Evolutionary conservation across 1,140 invertebrate species (phyloP).

Genomic region (Eciton burchellii): DNA sequence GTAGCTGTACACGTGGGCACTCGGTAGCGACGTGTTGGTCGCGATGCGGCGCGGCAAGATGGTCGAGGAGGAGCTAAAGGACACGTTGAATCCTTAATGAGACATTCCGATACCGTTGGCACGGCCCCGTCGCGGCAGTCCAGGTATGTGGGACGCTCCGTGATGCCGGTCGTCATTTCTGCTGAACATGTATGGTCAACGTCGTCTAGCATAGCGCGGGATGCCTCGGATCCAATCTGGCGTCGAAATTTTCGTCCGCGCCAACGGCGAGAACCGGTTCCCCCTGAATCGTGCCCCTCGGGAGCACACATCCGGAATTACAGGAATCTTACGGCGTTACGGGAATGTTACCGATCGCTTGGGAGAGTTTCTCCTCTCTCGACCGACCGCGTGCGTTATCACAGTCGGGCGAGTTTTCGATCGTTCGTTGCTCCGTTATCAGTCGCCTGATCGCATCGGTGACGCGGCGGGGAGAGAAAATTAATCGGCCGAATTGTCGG

Average conservation of each 20-base stretch:
- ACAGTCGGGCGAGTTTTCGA: neutral
- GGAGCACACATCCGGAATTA: conserved; percentile 43
- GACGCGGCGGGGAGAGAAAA: neutral
- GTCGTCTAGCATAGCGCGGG: conserved; percentile 46
- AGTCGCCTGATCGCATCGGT: neutral
- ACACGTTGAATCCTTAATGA: conserved; percentile 79
- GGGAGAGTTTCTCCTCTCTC: neutral
- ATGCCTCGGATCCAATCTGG: conserved; percentile 58
- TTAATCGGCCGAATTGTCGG: neutral
- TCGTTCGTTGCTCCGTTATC: neutral
- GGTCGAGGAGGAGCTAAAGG: conserved; percentile 63
- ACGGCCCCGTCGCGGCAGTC: conserved; percentile 50
- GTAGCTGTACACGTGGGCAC: conserved; percentile 3
- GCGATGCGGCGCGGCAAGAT: conserved; percentile 21
- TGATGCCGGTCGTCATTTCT: conserved; percentile 69
- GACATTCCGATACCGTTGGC: conserved; percentile 77
- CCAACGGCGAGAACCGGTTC: conserved; percentile 59
- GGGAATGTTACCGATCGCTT: neutral
- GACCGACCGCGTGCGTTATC: neutral
- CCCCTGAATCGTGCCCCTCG: neutral
- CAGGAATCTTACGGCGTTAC: neutral
- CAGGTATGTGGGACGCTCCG: conserved; percentile 77
- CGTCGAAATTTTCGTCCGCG: conserved; percentile 46
- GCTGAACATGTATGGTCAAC: conserved; percentile 78
- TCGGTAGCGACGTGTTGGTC: conserved; percentile 19